These are phyloP conservation scores for Lobophora halterata DNA, from an alignment of 2,888 invertebrate genomes.

Conservation along the genomic window DNA sequence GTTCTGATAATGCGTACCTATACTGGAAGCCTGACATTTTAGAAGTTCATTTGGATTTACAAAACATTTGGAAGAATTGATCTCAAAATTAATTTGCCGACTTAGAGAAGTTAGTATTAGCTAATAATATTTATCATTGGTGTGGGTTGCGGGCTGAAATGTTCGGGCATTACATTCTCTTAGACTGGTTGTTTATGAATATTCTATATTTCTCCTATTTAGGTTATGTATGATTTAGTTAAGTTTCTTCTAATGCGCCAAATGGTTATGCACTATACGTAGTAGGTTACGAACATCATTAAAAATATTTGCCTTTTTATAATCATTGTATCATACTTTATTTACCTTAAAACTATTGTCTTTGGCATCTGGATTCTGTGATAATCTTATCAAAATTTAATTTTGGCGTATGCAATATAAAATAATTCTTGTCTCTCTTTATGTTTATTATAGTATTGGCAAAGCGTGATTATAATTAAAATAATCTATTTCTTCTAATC, in stretches of 20 bases:
- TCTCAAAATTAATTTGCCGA: constrained; percentile 29
- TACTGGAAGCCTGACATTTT: constrained; percentile 17
- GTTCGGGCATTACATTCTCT: constrained; percentile 20
- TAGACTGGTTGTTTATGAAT: constrained; percentile 26
- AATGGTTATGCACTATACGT: constrained; percentile 27
- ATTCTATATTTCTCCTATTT: constrained; percentile 21
- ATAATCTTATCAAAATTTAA: constrained; percentile 60
- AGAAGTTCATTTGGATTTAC: constrained; percentile 14
- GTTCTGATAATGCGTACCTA: constrained; percentile 16
- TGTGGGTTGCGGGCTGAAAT: constrained; percentile 12
- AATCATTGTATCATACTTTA: constrained; percentile 12
- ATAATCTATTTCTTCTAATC: not conserved
- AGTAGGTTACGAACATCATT: constrained; percentile 4
- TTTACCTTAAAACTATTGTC: constrained; percentile 13
- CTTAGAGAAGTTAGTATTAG: constrained; percentile 7
- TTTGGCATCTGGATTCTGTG: constrained; percentile 55
- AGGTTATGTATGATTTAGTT: constrained; percentile 23
- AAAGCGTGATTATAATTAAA: constrained; percentile 13
- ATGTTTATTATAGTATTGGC: constrained; percentile 17
- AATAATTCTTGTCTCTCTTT: constrained; percentile 11
- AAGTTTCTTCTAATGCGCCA: constrained; percentile 29
- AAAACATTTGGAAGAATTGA: constrained; percentile 22
- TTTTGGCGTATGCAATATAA: constrained; percentile 46
- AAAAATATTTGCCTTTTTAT: constrained; percentile 1
- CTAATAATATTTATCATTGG: constrained; percentile 8